These are phyloP conservation scores for Fulica atra DNA, from an alignment of 2,113 vertebrate genomes.

Conservation along the genomic window DNA sequence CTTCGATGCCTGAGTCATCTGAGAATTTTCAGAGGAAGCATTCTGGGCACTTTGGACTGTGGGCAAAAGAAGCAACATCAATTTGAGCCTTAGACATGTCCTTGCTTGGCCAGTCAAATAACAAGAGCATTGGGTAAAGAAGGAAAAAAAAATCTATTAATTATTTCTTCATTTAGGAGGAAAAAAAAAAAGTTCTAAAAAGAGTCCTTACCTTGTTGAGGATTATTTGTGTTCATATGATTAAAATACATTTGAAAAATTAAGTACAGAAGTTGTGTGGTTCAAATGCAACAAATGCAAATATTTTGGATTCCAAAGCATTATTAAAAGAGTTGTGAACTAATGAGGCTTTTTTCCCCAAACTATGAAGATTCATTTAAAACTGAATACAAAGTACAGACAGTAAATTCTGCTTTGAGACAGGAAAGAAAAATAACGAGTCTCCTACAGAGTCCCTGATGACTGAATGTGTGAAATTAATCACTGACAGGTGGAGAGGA, in stretches of 20 bases:
- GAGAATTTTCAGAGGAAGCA: background rate
- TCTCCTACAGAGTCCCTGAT: conserved; percentile 62
- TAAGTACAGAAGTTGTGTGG: background rate
- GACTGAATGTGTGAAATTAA: conserved; percentile 72
- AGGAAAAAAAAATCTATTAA: background rate
- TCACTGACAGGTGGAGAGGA: conserved; percentile 72
- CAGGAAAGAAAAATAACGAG: conserved; percentile 57
- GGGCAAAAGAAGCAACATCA: background rate
- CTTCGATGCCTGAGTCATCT: rapidly evolving
- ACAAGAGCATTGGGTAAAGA: background rate
- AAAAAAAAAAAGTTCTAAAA: background rate
- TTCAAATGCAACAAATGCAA: background rate
- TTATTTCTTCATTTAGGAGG: background rate
- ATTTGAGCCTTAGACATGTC: background rate
- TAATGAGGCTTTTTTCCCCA: background rate
- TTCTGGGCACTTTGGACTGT: background rate
- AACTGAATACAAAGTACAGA: conserved; percentile 30
- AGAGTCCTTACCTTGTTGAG: background rate
- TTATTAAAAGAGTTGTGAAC: background rate
- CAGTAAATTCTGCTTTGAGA: conserved; percentile 32
- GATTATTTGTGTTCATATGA: background rate
- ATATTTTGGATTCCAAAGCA: background rate
- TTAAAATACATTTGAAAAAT: background rate
- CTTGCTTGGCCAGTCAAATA: background rate
- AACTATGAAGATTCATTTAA: conserved; percentile 45